Base-by-base conservation (phyloP, 2,113 vertebrate species). In the Phalacrocorax pelagicus region DNA sequence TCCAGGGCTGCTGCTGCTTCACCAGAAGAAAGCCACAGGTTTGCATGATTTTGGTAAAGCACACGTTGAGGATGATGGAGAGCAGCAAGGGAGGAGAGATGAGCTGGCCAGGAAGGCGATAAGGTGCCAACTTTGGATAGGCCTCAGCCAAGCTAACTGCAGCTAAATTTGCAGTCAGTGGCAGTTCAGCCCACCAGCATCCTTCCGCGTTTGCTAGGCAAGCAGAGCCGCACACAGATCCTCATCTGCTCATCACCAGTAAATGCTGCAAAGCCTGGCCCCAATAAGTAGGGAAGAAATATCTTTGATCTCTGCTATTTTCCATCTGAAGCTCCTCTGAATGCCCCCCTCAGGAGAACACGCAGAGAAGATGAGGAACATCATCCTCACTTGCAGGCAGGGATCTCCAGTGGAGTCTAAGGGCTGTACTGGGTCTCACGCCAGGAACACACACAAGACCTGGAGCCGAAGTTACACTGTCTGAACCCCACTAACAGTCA, bases 101-200 rank as follows among this genome's bases (percentile, higher is more conserved):
- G 47, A 98, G 98, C 62, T 98, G 97, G 7, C 96, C 94, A 1
- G 98, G 95, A 26, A 98, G 98, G 15, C 95, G 86, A 34, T 98
- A 98, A 7, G 97, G 97, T 62, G 97, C 97, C 96, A 98, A 74
- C n/a, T 96, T 97, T 30, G 98, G 97, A 63, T 97, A 96, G 9
- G 98, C 98, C 10, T 98, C 96, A 6, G 97, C 98, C 59, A 97
- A 89, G 46, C 97, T 98, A 98, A 98, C 98, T 98, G 87, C 61
- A 88, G 92, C 94, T 51, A 96, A 88, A 93, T 42, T 44, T 72
- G 34, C 32, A 32, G 54, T 30, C 24, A 1, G 4, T 11, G 7
- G 17, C 66, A n/a, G 15, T 14, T 26, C 59, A n/a, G 49, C 19
- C 29, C 2, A 2, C 67, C 52, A 52, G 49, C 24, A n/a, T 29